Evolutionary conservation across 2,888 invertebrate species (phyloP), one percentile per base, ranked within the genome.

Genomic region (Metellina segmentata): DNA sequence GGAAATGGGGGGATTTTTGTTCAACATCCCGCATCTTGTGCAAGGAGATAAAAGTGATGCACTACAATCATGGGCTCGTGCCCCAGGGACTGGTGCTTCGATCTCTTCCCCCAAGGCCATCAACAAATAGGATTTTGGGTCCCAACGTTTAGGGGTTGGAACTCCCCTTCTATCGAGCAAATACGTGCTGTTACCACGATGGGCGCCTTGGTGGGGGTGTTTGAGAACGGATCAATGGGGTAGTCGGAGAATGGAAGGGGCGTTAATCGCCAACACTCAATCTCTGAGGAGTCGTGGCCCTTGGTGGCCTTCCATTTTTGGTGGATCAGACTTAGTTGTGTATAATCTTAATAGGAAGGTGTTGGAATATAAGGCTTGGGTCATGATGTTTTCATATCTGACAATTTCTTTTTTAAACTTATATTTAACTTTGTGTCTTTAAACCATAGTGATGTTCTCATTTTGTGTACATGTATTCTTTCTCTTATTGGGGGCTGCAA

Each of bases 131-230:
- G 81, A 81, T 88, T 81, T 51, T 87, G 74, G 52, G 13, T 48
- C 52, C 53, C 7, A 52, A 11, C 88, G 72, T 81, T 72, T 81
- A 75, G 78, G 61, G 88, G 74, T 34, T 49, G 71, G 78, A 6
- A 19, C 61, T 69, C 20, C 19, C 81, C n/a, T 61, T 49, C 49
- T 71, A 48, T 71, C 71, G 51, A 7, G 78, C 70, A 53, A 71
- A 71, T 82, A 90, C 89, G 89, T 90, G 89, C 89, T 90, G 89
- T 90, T 90, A 85, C 83, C 75, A 89, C 82, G 82, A 75, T 8
- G 86, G 13, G 74, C 7, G 87, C 34, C 34, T 34, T 34, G 34
- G 78, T 19, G 51, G 87, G 51, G 61, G 79, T 87, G 53, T 81
- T 72, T 51, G 77, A 87, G 70, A 81, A 77, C 70, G 53, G 85